phyloP scores from a whole-genome alignment of 2,113 vertebrate genomes.

The Ceyx margarethae region DNA sequence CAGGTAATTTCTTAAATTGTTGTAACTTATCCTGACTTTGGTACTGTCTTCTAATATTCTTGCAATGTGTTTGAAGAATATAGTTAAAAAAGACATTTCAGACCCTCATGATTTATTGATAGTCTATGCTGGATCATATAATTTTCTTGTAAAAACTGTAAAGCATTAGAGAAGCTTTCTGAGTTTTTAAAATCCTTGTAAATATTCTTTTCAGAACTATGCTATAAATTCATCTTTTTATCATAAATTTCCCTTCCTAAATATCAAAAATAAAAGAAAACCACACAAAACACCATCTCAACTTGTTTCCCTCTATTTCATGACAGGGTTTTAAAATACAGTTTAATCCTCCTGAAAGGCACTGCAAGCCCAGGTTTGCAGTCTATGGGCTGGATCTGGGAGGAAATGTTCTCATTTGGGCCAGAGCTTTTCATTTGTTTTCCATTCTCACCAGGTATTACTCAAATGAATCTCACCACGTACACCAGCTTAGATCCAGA shows the following conservation, averaged over 20 bases:
- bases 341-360: neutral
- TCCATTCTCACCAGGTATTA: neutral
- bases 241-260: slow-evolving; percentile 14
- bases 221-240: slow-evolving; percentile 11
- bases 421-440: neutral
- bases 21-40: slow-evolving; percentile 6
- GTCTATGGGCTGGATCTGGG: neutral
- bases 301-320: neutral
- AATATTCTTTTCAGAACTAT: slow-evolving; percentile 25
- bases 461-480: neutral
- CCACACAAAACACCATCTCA: neutral
- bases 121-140: neutral
- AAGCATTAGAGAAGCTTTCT: slow-evolving; percentile 1
- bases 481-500: neutral
- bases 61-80: neutral
- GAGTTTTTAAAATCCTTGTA: slow-evolving; percentile 8
- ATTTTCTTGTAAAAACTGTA: no score
- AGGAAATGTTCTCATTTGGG: neutral
- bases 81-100: neutral
- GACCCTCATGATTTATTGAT: fast-evolving
- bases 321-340: slow-evolving; percentile 10
- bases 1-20: neutral
- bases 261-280: neutral
- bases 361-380: neutral
- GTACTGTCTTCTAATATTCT: neutral